Base-by-base conservation (phyloP, 2,797 vertebrate species). In the Ataeniobius toweri region DNA sequence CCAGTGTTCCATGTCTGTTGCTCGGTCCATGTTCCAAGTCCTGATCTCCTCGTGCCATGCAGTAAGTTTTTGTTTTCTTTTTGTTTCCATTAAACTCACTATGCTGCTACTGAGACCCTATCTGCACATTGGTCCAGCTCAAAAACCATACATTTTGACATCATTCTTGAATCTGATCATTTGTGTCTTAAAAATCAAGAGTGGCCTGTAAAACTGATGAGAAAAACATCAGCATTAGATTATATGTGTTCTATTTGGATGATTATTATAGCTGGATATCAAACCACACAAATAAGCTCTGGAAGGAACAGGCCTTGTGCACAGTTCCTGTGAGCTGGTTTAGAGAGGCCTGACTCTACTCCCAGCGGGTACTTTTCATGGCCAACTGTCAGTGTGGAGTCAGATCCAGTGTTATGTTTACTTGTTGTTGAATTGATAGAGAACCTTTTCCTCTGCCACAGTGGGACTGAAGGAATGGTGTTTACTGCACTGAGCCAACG, bases 401-500 rank as follows among this genome's bases (percentile, higher is more conserved):
- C 87, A 87, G 51, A 87, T 79, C 71, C 81, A 80, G 78, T 85
- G 78, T 83, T 86, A 75, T 75, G 80, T 86, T 89, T 89, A 89
- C 82, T 88, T 78, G 89, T 89, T 92, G 88, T 82, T 91, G 80
- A 78, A 78, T 85, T 83, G 89, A 88, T 90, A 89, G 90, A 87
- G 80, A 85, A 87, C 80, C 86, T 88, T 93, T 89, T 90, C 80
- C 89, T 79, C 86, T 86, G 87, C 91, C 90, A 75, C 91, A 84
- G 84, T 74, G 86, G 89, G 85, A 88, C 85, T 83, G 46, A 74
- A 92, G 93, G 95, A 96, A 96, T 95, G 94, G 94, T 95, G 95
- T 96, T 96, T 96, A 96, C 94, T 93, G 94, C 93, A 85, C 73
- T 20, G 69, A 84, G 93, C 94, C 95, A 96, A 95, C 94, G 96